Conservation (phyloP, 2,888 invertebrate genomes). For the Liopterus haemorrhoidalis region DNA sequence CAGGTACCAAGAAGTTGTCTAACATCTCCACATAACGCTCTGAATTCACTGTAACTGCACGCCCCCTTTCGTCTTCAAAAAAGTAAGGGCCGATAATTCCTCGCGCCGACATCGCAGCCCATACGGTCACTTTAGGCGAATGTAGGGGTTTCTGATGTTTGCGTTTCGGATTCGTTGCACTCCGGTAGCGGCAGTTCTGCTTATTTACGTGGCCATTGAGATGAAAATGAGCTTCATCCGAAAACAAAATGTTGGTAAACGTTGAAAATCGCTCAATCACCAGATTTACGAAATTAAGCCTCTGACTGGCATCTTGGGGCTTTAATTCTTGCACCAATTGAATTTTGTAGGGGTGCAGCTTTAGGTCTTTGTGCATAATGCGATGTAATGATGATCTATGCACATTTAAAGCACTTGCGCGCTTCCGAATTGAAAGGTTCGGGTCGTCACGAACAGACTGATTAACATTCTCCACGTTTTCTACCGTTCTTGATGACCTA, state of each 20-base stretch:
- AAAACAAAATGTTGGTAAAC: constrained; percentile 20
- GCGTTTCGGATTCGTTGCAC: constrained; percentile 21
- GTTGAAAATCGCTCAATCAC: constrained; percentile 9
- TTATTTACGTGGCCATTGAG: constrained; percentile 27
- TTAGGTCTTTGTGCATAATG: constrained; percentile 22
- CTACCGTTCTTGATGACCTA: too few relatives aligned
- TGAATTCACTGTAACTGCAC: constrained; percentile 3
- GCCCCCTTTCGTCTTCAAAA: constrained; percentile 9
- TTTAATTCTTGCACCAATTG: constrained; percentile 24
- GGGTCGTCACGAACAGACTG: too few relatives aligned
- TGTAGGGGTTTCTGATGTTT: constrained; percentile 22
- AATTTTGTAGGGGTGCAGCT: constrained; percentile 23
- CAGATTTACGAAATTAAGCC: constrained; percentile 10
- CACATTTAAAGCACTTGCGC: too few relatives aligned
- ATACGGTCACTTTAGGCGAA: too few relatives aligned
- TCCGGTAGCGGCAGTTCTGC: constrained; percentile 27
- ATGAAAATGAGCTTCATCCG: constrained; percentile 27
- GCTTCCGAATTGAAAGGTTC: too few relatives aligned
- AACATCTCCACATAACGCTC: constrained; percentile 11
- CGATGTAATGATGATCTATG: too few relatives aligned
- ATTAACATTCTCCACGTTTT: too few relatives aligned
- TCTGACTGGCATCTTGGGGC: constrained; percentile 17
- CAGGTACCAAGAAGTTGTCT: constrained; percentile 1
- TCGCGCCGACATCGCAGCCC: too few relatives aligned
- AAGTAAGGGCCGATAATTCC: constrained; percentile 20